A percentile compares a stretch with the other conserved stretches of the same genome.
phyloP scores from a whole-genome alignment of 2,888 invertebrate genomes.

The Ernsta delagoae region DNA sequence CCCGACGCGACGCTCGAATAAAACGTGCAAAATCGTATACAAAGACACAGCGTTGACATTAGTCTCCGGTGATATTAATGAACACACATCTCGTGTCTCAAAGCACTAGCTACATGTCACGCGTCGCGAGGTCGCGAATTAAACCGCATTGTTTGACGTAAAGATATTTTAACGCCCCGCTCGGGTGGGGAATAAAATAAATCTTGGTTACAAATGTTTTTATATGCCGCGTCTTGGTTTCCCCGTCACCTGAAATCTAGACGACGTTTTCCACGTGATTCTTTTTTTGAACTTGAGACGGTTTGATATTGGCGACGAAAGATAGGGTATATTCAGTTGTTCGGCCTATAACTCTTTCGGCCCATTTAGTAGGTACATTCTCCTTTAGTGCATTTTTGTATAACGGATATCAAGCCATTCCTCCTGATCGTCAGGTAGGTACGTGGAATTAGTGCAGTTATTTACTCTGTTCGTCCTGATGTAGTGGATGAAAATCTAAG shows the following conservation, averaged over 20 bases:
- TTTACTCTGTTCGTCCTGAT: too few relatives aligned
- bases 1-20: not conserved
- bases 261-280: not conserved
- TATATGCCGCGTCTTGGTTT: not conserved
- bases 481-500: too few relatives aligned
- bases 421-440: too few relatives aligned
- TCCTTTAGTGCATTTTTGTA: too few relatives aligned
- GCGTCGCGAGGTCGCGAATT: slow-evolving; percentile 27
- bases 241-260: not conserved
- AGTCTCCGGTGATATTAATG: slow-evolving; percentile 25
- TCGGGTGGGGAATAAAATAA: not conserved
- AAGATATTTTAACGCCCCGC: slow-evolving; percentile 1
- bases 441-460: too few relatives aligned
- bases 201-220: slow-evolving; percentile 2
- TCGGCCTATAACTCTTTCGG: too few relatives aligned
- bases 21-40: slow-evolving; percentile 12
- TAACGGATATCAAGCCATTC: too few relatives aligned
- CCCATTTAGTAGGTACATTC: too few relatives aligned
- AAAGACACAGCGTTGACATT: slow-evolving; percentile 21
- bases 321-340: too few relatives aligned
- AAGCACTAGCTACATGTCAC: slow-evolving; percentile 16
- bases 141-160: slow-evolving; percentile 21
- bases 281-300: too few relatives aligned
- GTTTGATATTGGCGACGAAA: too few relatives aligned
- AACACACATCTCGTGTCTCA: slow-evolving; percentile 15